Evolutionary conservation across 2,888 invertebrate species (phyloP).

Genomic region (Diloba caeruleocephala): DNA sequence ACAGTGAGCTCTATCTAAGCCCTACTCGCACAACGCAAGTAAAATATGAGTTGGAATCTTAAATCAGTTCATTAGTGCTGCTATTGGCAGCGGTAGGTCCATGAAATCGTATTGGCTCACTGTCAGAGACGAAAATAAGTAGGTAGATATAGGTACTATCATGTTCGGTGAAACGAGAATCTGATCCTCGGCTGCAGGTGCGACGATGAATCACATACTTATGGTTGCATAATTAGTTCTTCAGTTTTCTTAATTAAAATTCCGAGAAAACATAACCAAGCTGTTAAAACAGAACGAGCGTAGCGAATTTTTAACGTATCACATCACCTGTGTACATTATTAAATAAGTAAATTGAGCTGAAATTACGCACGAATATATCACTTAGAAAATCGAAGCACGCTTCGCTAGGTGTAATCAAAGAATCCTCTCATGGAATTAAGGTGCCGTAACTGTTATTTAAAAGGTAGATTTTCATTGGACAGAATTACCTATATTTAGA

Average conservation of each 20-base stretch:
- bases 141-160: slow-evolving; percentile 65
- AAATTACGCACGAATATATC: slow-evolving; percentile 18
- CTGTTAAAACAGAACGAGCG: slow-evolving; percentile 12
- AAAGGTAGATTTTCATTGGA: neutral
- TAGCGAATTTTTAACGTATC: slow-evolving; percentile 12
- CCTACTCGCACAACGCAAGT: slow-evolving; percentile 36
- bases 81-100: slow-evolving; percentile 77
- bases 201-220: slow-evolving; percentile 62
- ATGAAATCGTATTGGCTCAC: slow-evolving; percentile 86
- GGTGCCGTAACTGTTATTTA: neutral
- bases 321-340: slow-evolving; percentile 25
- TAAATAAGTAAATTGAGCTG: slow-evolving; percentile 1
- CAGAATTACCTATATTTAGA: neutral
- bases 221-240: slow-evolving; percentile 38
- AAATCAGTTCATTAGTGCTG: slow-evolving; percentile 63
- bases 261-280: slow-evolving; percentile 17
- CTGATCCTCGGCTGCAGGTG: slow-evolving; percentile 65
- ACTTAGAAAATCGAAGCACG: slow-evolving; percentile 24
- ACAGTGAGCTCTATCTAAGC: slow-evolving; percentile 4
- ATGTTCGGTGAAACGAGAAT: slow-evolving; percentile 69
- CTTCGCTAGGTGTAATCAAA: slow-evolving; percentile 24
- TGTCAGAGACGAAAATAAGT: slow-evolving; percentile 85
- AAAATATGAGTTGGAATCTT: slow-evolving; percentile 66
- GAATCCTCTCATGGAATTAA: slow-evolving; percentile 1
- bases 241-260: slow-evolving; percentile 32